Conservation (phyloP, 2,113 vertebrate genomes). For the Calyptomena viridis region DNA sequence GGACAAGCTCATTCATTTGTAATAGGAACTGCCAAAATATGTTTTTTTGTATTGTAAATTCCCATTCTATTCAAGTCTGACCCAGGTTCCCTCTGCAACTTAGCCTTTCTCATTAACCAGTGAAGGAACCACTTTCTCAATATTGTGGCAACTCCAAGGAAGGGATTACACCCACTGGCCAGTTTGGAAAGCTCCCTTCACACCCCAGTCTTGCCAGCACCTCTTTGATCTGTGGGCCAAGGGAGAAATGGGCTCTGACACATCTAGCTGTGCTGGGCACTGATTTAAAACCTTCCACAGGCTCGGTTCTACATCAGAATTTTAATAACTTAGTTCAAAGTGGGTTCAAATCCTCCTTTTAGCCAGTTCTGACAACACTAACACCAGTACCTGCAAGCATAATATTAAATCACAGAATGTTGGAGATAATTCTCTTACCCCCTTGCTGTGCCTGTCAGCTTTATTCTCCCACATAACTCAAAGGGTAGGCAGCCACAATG, state of each 20-base stretch:
- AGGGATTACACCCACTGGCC: slow-evolving; percentile 10
- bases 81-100: not conserved
- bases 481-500: not conserved
- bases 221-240: slow-evolving; percentile 48
- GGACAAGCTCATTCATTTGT: not conserved
- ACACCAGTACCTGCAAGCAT: slow-evolving; percentile 26
- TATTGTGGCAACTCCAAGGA: not conserved
- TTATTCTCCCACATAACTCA: not conserved
- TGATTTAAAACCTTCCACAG: not conserved
- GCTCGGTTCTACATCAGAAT: slow-evolving; percentile 33
- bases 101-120: slow-evolving; percentile 29
- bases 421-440: slow-evolving; percentile 18
- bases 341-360: slow-evolving; percentile 33
- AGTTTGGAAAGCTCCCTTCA: slow-evolving; percentile 24
- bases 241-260: slow-evolving; percentile 55
- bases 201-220: not conserved
- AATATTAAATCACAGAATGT: slow-evolving; percentile 16
- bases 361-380: slow-evolving; percentile 45
- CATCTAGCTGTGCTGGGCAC: slow-evolving; percentile 11
- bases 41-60: not conserved
- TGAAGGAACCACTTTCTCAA: not conserved
- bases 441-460: slow-evolving; percentile 9
- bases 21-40: not conserved
- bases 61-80: not conserved
- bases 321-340: slow-evolving; percentile 63